Evolutionary conservation across 2,113 vertebrate species (phyloP), one percentile per base, ranked within the genome.

Genomic region (Malurus cyaneus): DNA sequence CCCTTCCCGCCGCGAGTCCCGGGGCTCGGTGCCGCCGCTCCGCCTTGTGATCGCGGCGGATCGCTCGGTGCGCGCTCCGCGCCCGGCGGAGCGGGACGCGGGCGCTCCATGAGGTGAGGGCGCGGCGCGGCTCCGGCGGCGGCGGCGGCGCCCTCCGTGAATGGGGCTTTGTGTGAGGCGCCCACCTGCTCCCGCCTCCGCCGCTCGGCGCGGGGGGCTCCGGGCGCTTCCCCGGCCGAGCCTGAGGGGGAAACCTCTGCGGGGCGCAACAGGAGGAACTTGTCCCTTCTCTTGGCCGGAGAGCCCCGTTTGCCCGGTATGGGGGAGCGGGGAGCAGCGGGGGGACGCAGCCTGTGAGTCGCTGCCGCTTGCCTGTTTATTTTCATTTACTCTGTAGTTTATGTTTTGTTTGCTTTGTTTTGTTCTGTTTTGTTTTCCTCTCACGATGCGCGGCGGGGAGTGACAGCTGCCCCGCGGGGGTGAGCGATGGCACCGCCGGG

Each of bases 161-260:
- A 44, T 49, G 73, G 89, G 69, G 67, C 92, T 92, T 95, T 92
- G 94, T 94, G 64, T 87, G 83, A 60, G 42, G 92, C 42, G 53
- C 69, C 80, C 91, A 95, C 91, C 94, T 95, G 91, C 94, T 89
- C 84, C 78, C 56, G 81, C 86, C 86, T 14, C 46, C 62, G 72
- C 62, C 39, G n/a, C 66, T 13, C 31, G 4, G 32, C n/a, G 47
- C 31, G 76, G 46, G 71, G 61, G 62, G 32, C 57, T 70, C 47
- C 47, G 41, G 54, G 49, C 42, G 31, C 59, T 65, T 59, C 16
- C 17, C 26, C 8, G 64, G 42, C 15, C 8, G 54, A 62, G 39
- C 10, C 36, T 24, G n/a, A 8, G 39, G 26, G 36, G 23, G 29
- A 41, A 24, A n/a, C 26, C 16, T 26, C 19, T 2, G 60, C 39